A percentile compares a stretch with the other conserved stretches of the same genome.
These are phyloP conservation scores for Endomychus coccineus DNA, from an alignment of 2,888 invertebrate genomes.

Conservation along the genomic window DNA sequence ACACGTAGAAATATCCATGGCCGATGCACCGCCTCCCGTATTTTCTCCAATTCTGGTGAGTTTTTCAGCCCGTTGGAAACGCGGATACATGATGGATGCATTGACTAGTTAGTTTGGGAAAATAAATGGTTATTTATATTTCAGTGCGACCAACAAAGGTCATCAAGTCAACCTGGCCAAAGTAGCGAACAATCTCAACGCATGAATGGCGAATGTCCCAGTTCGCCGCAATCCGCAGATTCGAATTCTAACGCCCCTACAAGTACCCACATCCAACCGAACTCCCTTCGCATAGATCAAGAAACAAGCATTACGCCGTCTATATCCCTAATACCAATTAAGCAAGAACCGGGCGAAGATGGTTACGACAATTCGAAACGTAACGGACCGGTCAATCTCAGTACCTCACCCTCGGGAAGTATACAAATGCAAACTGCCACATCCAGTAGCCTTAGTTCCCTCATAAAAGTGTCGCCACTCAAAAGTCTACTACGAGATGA, in stretches of 20 bases:
- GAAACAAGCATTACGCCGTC: constrained; percentile 70
- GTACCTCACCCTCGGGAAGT: constrained; percentile 37
- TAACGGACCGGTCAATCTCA: constrained; percentile 40
- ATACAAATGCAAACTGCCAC: constrained; percentile 48
- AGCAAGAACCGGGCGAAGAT: constrained; percentile 57
- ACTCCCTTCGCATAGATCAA: constrained; percentile 40
- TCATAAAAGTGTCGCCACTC: constrained; percentile 77
- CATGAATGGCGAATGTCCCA: constrained; percentile 63
- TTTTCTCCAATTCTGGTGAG: constrained; percentile 51
- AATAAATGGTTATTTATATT: constrained; percentile 11
- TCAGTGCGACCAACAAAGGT: constrained; percentile 37
- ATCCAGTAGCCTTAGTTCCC: constrained; percentile 65
- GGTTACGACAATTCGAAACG: constrained; percentile 40
- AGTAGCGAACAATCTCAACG: constrained; percentile 42
- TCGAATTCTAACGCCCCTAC: constrained; percentile 67
- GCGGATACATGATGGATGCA: no score
- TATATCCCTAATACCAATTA: constrained; percentile 79
- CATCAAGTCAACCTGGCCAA: constrained; percentile 34
- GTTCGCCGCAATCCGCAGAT: constrained; percentile 75
- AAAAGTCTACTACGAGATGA: constrained; percentile 80
- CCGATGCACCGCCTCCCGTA: constrained; percentile 65
- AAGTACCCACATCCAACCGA: constrained; percentile 53
- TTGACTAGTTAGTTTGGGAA: no score
- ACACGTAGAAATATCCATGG: constrained; percentile 86
- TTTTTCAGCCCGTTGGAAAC: no score